Conservation (phyloP, 1,140 invertebrate genomes). For the Meloidogyne exigua region DNA sequence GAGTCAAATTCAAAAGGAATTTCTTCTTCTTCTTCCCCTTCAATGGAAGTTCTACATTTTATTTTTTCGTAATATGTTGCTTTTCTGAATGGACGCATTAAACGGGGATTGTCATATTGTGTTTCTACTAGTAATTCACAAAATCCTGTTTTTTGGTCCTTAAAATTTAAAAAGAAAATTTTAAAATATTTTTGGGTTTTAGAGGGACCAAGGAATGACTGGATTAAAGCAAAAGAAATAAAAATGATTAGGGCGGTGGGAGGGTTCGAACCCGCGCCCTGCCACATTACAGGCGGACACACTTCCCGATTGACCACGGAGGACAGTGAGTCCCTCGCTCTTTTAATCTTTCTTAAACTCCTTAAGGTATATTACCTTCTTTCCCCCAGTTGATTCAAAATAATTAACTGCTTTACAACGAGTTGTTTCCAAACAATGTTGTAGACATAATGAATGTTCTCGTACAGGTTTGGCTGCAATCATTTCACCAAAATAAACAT, state of each 20-base stretch:
- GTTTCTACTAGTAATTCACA: constrained; percentile 58
- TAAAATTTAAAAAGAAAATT: background rate
- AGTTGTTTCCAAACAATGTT: constrained; percentile 49
- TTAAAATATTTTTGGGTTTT: background rate
- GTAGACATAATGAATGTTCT: constrained; percentile 55
- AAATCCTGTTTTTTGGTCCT: constrained; percentile 48
- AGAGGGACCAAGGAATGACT: no score
- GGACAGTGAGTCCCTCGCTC: background rate
- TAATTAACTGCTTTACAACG: constrained; percentile 60
- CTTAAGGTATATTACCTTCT: constrained; percentile 42
- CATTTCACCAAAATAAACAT: constrained; percentile 63
- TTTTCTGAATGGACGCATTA: constrained; percentile 61
- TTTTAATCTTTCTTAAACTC: background rate
- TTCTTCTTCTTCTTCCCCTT: constrained; percentile 12
- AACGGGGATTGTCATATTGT: constrained; percentile 59
- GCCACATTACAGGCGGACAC: background rate
- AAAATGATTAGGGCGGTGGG: background rate
- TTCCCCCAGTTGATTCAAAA: constrained; percentile 53
- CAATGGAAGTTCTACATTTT: constrained; percentile 45
- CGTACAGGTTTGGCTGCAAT: constrained; percentile 55
- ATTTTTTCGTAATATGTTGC: constrained; percentile 63
- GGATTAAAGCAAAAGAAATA: no score
- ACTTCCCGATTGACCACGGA: no score
- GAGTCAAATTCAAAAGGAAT: constrained; percentile 14
- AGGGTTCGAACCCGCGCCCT: background rate